Percentiles rank a stretch among this genome's conserved stretches.
phyloP scores from a whole-genome alignment of 35 echinoderm and acorn worm species.

The Holothuria glaberrima region DNA sequence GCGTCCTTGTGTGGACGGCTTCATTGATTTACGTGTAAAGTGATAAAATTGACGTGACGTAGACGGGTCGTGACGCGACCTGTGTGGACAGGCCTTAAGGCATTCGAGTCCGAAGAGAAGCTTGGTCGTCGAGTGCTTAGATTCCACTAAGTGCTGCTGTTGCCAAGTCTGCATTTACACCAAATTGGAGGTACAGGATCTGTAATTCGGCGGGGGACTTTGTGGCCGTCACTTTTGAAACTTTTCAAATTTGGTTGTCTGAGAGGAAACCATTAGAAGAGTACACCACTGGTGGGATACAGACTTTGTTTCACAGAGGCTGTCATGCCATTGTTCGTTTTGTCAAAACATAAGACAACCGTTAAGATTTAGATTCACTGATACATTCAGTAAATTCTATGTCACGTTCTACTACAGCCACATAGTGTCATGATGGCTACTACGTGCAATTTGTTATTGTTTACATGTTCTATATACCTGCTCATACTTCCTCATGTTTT shows the following conservation, averaged over 20 bases:
- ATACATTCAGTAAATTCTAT: too few species aligned
- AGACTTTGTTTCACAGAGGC: background rate
- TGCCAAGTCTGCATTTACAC: too few species aligned
- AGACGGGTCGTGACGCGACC: too few species aligned
- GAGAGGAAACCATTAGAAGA: background rate
- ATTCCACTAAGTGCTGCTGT: too few species aligned
- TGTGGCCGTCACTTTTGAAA: conserved; percentile 3
- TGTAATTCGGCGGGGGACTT: background rate
- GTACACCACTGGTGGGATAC: background rate
- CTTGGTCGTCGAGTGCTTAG: too few species aligned
- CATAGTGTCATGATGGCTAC: background rate
- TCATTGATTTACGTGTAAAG: too few species aligned
- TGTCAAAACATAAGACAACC: background rate
- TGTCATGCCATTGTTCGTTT: conserved; percentile 1
- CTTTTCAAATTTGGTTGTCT: conserved; percentile 21
- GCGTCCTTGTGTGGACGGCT: too few species aligned
- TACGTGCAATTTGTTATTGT: background rate
- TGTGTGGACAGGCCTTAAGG: too few species aligned
- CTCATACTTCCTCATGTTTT: background rate
- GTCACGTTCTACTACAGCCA: too few species aligned
- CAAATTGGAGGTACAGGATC: conserved; percentile 9
- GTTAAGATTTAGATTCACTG: background rate
- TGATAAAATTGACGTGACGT: too few species aligned
- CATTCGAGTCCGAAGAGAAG: too few species aligned
- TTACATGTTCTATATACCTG: background rate